Conservation (phyloP, 2,113 vertebrate species). For the Mugil cephalus region DNA sequence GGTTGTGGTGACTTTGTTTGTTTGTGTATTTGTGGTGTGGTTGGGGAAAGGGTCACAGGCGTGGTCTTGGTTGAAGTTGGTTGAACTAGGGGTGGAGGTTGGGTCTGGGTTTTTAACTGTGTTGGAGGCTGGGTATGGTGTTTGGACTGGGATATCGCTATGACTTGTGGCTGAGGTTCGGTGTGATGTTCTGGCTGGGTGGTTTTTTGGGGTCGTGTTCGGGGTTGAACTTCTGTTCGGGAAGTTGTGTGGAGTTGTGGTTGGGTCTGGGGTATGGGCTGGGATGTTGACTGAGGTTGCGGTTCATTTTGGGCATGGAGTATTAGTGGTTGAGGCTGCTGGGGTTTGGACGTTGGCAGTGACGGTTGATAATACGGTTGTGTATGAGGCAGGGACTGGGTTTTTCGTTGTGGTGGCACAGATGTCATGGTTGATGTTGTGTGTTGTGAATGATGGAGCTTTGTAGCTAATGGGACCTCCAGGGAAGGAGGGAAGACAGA, state of each 20-base stretch:
- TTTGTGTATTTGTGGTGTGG: no score
- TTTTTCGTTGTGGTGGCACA: conserved; percentile 20
- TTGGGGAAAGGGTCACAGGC: no score
- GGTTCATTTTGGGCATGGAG: no score
- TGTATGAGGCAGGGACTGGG: not conserved
- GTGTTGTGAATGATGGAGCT: conserved; percentile 11
- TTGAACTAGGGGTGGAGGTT: not conserved
- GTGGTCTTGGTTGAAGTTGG: no score
- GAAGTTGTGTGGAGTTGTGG: not conserved
- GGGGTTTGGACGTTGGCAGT: conserved; percentile 4
- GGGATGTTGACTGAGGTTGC: not conserved
- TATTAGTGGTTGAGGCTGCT: not conserved
- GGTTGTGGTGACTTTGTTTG: conserved; percentile 1
- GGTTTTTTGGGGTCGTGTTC: not conserved
- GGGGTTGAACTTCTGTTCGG: not conserved
- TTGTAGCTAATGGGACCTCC: conserved; percentile 41
- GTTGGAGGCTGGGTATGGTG: conserved; percentile 24
- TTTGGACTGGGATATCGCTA: no score
- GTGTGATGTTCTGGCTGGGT: not conserved
- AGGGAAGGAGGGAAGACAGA: conserved; percentile 55
- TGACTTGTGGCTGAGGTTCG: not conserved
- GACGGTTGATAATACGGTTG: not conserved
- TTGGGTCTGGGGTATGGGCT: not conserved
- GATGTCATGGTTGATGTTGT: conserved; percentile 32
- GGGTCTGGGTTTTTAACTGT: conserved; percentile 25